Conservation (phyloP, 1,140 invertebrate species). For the Philotrypesis tridentata region DNA sequence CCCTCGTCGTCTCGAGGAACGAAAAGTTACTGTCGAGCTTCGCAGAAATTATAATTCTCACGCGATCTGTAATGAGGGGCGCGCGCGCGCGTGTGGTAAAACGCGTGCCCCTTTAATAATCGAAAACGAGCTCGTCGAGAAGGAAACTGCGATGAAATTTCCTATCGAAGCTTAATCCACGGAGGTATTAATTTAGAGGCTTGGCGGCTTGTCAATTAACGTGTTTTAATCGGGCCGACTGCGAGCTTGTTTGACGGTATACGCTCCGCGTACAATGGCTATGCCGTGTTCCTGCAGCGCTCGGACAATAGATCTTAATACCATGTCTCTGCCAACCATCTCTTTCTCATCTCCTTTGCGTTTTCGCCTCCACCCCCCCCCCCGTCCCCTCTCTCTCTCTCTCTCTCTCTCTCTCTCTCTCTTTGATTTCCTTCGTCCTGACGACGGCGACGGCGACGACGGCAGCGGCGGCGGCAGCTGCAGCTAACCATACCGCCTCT, state of each 20-base stretch:
- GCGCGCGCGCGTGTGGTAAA: too few species aligned
- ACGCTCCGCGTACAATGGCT: conserved; percentile 36
- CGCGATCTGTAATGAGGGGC: background rate
- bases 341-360: conserved; percentile 48
- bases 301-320: conserved; percentile 63
- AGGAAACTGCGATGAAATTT: background rate
- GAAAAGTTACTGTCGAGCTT: too few species aligned
- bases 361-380: too few species aligned
- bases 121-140: background rate
- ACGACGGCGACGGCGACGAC: background rate
- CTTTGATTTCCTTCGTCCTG: conserved; percentile 46
- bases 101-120: background rate
- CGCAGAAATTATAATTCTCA: too few species aligned
- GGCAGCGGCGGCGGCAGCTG: too few species aligned
- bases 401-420: conserved; percentile 47
- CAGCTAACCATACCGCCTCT: background rate
- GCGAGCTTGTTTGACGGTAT: conserved; percentile 57
- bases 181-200: conserved; percentile 54
- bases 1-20: too few species aligned
- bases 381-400: background rate
- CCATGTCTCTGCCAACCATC: conserved; percentile 53
- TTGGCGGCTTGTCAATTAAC: conserved; percentile 55
- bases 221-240: conserved; percentile 57
- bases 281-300: conserved; percentile 50
- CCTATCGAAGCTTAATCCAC: background rate